A percentile compares a stretch with the other conserved stretches of the same genome.
Evolutionary conservation across 2,797 vertebrate species (phyloP).

Genomic region (Hylomyscus alleni): DNA sequence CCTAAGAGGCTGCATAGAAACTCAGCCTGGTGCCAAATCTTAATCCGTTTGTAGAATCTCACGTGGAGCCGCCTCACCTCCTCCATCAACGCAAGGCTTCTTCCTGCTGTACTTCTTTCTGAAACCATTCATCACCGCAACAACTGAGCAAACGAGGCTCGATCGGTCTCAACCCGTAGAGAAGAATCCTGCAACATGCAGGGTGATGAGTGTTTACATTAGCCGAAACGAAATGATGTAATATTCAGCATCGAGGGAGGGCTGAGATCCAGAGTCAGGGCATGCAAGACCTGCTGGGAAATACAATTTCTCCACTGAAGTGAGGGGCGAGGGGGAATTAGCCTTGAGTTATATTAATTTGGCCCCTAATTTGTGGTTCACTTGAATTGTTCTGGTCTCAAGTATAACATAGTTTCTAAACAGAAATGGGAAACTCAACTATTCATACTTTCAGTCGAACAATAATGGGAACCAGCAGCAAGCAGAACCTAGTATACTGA

Average conservation of each 20-base stretch:
- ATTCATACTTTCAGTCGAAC: slow-evolving; percentile 8
- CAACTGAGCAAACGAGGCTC: slow-evolving; percentile 22
- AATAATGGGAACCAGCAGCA: neutral
- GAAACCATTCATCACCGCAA: slow-evolving; percentile 80
- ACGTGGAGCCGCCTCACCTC: slow-evolving; percentile 92
- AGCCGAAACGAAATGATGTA: slow-evolving; percentile 85
- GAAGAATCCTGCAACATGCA: slow-evolving; percentile 74
- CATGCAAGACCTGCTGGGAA: slow-evolving; percentile 72
- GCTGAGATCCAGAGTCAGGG: slow-evolving; percentile 61
- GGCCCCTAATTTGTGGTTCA: slow-evolving; percentile 33
- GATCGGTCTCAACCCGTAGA: slow-evolving; percentile 65
- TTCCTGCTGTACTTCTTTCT: slow-evolving; percentile 84
- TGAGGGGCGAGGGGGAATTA: neutral
- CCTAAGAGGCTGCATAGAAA: slow-evolving; percentile 87
- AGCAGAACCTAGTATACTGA: slow-evolving; percentile 5
- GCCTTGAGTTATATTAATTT: slow-evolving; percentile 54
- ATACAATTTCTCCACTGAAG: slow-evolving; percentile 49
- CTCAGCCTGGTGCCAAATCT: slow-evolving; percentile 88
- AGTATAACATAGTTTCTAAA: slow-evolving; percentile 58
- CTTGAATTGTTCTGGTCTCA: slow-evolving; percentile 50
- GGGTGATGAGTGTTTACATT: slow-evolving; percentile 85
- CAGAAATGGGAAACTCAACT: slow-evolving; percentile 55
- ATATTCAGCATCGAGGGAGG: slow-evolving; percentile 81
- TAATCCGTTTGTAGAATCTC: slow-evolving; percentile 94
- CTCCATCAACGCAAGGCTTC: slow-evolving; percentile 85